These are phyloP conservation scores for Polydrusus pterygomalis DNA, from an alignment of 2,888 invertebrate genomes.

Conservation along the genomic window DNA sequence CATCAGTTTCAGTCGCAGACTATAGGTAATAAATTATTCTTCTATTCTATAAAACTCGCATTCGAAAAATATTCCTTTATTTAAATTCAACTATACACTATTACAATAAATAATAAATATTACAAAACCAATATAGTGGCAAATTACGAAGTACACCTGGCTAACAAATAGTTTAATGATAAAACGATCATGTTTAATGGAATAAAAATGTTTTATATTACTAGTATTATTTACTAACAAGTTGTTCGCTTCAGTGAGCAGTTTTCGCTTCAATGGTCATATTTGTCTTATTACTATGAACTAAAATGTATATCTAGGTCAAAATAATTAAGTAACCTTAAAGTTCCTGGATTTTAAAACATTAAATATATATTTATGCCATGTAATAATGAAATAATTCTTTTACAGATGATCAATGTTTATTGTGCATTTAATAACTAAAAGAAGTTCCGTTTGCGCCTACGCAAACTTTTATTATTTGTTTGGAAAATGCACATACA, in stretches of 20 bases:
- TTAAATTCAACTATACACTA: background rate
- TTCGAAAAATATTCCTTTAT: background rate
- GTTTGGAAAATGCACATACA: too few relatives aligned
- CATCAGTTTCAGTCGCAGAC: too few relatives aligned
- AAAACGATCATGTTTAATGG: constrained; percentile 39
- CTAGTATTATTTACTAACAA: constrained; percentile 15
- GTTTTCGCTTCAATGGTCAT: constrained; percentile 30
- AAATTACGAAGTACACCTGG: constrained; percentile 41
- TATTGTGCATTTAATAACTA: too few relatives aligned
- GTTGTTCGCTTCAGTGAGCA: constrained; percentile 29
- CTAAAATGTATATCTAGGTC: constrained; percentile 17
- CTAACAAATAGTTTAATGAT: constrained; percentile 42
- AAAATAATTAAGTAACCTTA: constrained; percentile 16
- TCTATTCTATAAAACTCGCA: background rate
- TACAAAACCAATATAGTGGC: constrained; percentile 41
- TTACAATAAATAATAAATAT: constrained; percentile 34
- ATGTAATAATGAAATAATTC: too few relatives aligned
- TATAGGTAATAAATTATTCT: background rate
- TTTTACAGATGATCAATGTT: too few relatives aligned
- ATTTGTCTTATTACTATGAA: constrained; percentile 24
- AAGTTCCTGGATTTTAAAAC: background rate
- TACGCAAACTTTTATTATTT: too few relatives aligned
- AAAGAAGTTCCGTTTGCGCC: too few relatives aligned
- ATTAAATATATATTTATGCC: too few relatives aligned
- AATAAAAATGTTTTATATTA: constrained; percentile 30